Evolutionary conservation across 1,140 invertebrate genomes (phyloP).

Genomic region (Helicoverpa armigera): DNA sequence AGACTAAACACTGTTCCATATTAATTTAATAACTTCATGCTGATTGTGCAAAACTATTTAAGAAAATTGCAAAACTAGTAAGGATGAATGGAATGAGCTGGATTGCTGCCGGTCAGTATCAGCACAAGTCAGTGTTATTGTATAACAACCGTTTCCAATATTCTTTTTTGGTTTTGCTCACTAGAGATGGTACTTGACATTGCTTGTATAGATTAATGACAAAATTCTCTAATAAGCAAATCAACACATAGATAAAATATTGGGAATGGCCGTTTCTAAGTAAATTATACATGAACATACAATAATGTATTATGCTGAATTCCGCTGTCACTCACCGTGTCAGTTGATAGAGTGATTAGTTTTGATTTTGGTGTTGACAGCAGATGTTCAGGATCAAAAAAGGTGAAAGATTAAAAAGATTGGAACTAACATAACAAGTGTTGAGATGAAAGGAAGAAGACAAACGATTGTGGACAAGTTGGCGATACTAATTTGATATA

Average conservation of each 20-base stretch:
- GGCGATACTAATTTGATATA: background rate
- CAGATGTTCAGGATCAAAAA: background rate
- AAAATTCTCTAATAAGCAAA: too few species aligned
- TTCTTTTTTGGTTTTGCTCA: too few species aligned
- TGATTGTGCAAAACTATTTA: too few species aligned
- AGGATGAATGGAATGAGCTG: too few species aligned
- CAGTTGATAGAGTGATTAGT: background rate
- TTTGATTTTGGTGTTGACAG: background rate
- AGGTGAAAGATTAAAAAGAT: background rate
- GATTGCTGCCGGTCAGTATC: background rate
- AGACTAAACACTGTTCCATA: too few species aligned
- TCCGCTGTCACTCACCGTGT: background rate
- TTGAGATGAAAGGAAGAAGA: slow-evolving; percentile 9
- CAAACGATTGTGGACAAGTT: background rate
- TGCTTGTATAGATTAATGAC: too few species aligned
- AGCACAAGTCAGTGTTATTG: slow-evolving; percentile 16
- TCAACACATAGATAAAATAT: too few species aligned
- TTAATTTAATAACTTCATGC: too few species aligned
- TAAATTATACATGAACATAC: slow-evolving; percentile 10
- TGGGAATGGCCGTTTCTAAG: background rate
- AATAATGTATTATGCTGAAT: slow-evolving; percentile 8
- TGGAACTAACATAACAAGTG: background rate
- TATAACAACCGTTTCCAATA: too few species aligned
- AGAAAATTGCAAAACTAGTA: too few species aligned
- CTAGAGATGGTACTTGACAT: too few species aligned